Evolutionary conservation across 2,797 vertebrate species (phyloP).

Genomic region (Takifugu rubripes): DNA sequence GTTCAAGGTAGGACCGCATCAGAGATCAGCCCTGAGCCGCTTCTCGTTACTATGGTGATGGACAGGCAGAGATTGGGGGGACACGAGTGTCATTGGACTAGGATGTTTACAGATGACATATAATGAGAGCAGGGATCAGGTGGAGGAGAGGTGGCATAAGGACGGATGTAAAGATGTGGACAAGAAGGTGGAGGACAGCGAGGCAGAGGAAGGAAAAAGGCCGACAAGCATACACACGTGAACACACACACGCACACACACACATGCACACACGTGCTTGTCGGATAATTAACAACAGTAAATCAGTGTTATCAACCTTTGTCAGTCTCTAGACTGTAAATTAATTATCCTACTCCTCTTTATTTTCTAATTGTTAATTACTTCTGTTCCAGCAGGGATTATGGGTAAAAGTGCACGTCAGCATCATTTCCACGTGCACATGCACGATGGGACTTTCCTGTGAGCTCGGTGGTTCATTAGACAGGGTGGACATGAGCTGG

Average conservation of each 20-base stretch:
- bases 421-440: conserved; percentile 23
- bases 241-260: conserved; percentile 8
- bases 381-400: conserved; percentile 52
- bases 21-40: no score
- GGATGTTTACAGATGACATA: no score
- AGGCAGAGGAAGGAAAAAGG: neutral
- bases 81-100: no score
- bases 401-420: conserved; percentile 28
- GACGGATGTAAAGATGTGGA: no score
- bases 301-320: conserved; percentile 70
- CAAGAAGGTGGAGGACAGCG: no score
- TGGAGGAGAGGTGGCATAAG: no score
- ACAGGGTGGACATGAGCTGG: neutral
- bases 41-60: no score
- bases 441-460: conserved; percentile 31
- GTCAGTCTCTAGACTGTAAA: conserved; percentile 69
- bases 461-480: conserved; percentile 40
- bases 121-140: no score
- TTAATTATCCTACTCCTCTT: conserved; percentile 64
- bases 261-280: conserved; percentile 22
- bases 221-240: conserved; percentile 13
- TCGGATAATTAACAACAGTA: conserved; percentile 70
- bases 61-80: no score
- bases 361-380: conserved; percentile 57
- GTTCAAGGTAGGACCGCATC: no score